These are phyloP conservation scores for Sepiola atlantica DNA, from an alignment of 2,888 invertebrate genomes.

Conservation along the genomic window DNA sequence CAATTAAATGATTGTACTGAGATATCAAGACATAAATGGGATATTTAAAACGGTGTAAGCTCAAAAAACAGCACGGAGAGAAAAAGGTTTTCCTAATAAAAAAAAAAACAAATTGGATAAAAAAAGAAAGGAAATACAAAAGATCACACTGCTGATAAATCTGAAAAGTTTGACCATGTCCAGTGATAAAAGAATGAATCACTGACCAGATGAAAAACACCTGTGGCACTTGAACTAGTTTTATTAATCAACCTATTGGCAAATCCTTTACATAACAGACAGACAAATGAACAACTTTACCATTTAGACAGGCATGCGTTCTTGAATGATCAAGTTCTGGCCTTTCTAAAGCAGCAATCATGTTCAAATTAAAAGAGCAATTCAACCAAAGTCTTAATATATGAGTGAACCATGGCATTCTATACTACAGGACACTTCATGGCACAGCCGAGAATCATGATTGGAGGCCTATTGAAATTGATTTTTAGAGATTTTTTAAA, in stretches of 20 bases:
- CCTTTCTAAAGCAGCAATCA: neutral
- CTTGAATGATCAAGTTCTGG: neutral
- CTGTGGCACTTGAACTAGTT: conserved; percentile 6
- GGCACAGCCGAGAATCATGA: no score
- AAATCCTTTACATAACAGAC: neutral
- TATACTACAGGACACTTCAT: no score
- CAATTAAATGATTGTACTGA: neutral
- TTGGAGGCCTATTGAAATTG: no score
- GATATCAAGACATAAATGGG: neutral
- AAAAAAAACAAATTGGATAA: neutral
- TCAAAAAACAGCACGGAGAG: neutral
- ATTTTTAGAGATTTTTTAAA: no score
- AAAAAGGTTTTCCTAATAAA: neutral
- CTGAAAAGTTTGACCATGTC: neutral
- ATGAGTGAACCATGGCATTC: no score
- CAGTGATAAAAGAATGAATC: conserved; percentile 11
- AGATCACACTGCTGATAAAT: neutral
- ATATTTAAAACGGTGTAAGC: neutral
- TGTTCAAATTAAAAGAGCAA: no score
- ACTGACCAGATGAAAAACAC: conserved; percentile 32
- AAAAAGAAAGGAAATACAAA: neutral
- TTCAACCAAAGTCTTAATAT: no score
- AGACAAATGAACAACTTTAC: neutral
- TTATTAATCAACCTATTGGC: neutral
- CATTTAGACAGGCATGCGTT: neutral